Conservation (phyloP, 2,113 vertebrate species). For the Oreochromis tanganicae region DNA sequence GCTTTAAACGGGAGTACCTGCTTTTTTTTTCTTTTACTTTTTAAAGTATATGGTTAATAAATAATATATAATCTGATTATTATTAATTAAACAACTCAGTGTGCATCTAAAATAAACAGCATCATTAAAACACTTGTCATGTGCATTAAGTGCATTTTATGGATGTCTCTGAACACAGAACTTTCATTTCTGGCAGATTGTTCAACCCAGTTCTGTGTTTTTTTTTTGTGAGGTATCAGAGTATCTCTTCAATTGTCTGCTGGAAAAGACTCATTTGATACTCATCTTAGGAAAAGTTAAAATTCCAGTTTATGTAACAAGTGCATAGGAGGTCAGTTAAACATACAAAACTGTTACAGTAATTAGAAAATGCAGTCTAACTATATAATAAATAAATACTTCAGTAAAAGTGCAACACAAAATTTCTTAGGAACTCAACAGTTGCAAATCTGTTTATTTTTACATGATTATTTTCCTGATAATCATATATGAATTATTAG, state of each 20-base stretch:
- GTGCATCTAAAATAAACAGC: background rate
- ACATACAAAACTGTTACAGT: background rate
- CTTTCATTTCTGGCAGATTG: background rate
- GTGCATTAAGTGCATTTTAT: background rate
- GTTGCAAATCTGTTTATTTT: background rate
- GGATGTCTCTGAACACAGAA: background rate
- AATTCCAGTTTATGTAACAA: background rate
- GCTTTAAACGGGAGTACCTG: background rate
- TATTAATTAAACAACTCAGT: background rate
- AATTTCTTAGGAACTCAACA: background rate
- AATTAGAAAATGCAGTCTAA: background rate
- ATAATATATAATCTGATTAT: background rate
- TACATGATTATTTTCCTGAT: background rate
- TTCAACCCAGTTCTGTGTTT: background rate
- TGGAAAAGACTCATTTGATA: background rate
- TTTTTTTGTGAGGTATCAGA: background rate
- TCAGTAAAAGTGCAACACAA: background rate
- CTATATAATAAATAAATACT: background rate
- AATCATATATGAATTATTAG: background rate
- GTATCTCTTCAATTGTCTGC: background rate
- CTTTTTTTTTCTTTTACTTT: background rate
- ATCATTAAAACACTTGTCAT: background rate
- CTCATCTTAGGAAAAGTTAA: background rate
- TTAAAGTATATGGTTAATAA: background rate
- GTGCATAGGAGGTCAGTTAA: background rate